Base-by-base conservation (phyloP, 2,888 invertebrate genomes). In the Parthenolecanium corni region DNA sequence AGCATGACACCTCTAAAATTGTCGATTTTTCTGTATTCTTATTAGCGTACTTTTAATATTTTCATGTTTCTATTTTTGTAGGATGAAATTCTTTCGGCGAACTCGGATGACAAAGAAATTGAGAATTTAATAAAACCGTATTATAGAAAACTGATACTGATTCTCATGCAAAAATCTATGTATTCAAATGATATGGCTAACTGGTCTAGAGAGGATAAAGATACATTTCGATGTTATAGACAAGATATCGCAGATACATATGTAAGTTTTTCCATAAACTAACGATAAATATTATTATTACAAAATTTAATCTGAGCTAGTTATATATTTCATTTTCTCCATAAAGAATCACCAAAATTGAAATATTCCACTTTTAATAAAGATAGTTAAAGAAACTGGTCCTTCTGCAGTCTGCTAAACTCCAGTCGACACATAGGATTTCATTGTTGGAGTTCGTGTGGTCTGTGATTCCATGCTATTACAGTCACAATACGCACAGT, bases 181-280 rank as follows among this genome's bases (percentile, higher is more conserved):
- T 82, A 84, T 67, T 89, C 91, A 0, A 80, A 81, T 61, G 75
- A 73, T 6, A 75, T 80, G 0, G 79, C 81, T 52, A 77, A 79
- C 5, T 80, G 86, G 76, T 79, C 82, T 3, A 76, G 81, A 25
- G 91, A 93, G 67, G 93, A 94, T 70, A 80, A 84, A 65, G 94
- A 95, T 74, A 78, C 85, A 52, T 84, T 93, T 71, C 79, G 93
- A 12, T 91, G 91, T 74, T 89, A 89, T 71, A 76, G 90, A 64
- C 89, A 90, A 73, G 91, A 91, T 70, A 84, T 88, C 64, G 84
- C 86, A 0, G 90, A 91, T 72, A 86, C 88, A 52, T 80, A 89
- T 75, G 86, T 86, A 71, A 75, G 79, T 71, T 42, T 42, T 36
- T 46, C 38, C 38, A 11, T 38, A 38, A 47, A 9, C 9, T 18